phyloP scores from a whole-genome alignment of 2,888 invertebrate genomes.

The Clostera curtula region DNA sequence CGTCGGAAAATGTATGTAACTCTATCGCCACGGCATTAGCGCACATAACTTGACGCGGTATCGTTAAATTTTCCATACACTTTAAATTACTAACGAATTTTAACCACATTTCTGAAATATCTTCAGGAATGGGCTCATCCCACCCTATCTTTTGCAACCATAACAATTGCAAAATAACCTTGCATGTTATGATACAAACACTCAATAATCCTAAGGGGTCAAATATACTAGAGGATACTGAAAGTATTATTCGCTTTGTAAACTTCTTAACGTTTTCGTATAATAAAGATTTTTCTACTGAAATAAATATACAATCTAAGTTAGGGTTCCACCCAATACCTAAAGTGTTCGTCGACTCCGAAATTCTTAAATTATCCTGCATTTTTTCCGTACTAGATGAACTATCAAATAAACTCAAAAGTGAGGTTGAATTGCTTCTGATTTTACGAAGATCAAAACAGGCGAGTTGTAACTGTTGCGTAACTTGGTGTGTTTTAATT shows the following conservation, averaged over 20 bases:
- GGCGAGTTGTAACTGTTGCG: slow-evolving; percentile 1
- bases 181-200: slow-evolving; percentile 3
- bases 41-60: neutral
- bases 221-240: neutral
- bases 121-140: slow-evolving; percentile 3
- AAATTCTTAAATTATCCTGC: slow-evolving; percentile 1
- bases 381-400: neutral
- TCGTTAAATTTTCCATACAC: neutral
- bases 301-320: neutral
- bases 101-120: neutral
- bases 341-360: slow-evolving; percentile 1
- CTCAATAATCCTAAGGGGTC: slow-evolving; percentile 3
- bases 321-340: slow-evolving; percentile 7
- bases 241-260: neutral
- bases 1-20: neutral
- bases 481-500: too few relatives aligned
- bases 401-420: neutral
- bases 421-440: slow-evolving; percentile 2
- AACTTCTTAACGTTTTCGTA: neutral
- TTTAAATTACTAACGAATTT: neutral
- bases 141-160: slow-evolving; percentile 2
- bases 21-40: neutral
- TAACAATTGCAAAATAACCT: slow-evolving; percentile 2
- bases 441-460: slow-evolving; percentile 4
- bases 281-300: neutral